Percentiles rank a stretch among this genome's conserved stretches.
Conservation (phyloP, 2,113 vertebrate genomes). For the Typhlomys cinereus region DNA sequence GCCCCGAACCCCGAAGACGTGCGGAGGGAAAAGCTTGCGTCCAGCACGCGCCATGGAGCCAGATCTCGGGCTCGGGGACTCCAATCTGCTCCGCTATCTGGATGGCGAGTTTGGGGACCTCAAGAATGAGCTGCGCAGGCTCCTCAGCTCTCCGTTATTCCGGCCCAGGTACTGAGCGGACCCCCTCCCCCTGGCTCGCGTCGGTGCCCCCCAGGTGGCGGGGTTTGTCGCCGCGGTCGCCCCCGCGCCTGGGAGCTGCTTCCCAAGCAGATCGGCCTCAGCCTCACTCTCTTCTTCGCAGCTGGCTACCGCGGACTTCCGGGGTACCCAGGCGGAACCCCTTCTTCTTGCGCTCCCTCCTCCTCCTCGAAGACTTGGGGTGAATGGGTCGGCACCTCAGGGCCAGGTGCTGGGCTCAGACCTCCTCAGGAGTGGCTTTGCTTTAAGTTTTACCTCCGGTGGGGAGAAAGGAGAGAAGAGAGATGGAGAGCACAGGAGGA, state of each 20-base stretch:
- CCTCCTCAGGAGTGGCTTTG: background rate
- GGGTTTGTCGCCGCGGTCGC: too few species aligned
- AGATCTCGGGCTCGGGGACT: background rate
- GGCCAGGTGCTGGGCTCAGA: background rate
- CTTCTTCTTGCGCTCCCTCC: too few species aligned
- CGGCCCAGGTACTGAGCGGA: slow-evolving; percentile 67
- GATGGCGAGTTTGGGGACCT: slow-evolving; percentile 79
- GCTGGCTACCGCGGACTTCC: rapidly evolving
- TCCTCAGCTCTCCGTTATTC: slow-evolving; percentile 78
- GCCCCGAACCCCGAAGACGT: background rate
- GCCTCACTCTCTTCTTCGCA: background rate
- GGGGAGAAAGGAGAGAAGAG: background rate
- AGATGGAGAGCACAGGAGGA: background rate
- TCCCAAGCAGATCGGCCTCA: background rate
- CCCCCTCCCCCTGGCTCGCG: background rate
- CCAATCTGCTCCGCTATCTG: slow-evolving; percentile 76
- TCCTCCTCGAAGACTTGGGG: rapidly evolving
- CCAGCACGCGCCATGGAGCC: background rate
- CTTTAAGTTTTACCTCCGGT: background rate
- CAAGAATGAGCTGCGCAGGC: slow-evolving; percentile 71
- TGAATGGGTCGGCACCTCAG: background rate
- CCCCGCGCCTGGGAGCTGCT: background rate
- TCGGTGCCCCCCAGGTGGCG: too few species aligned
- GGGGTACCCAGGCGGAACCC: rapidly evolving
- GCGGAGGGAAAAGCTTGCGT: background rate